Base-by-base conservation (phyloP, 2,888 invertebrate genomes). In the Phengaris arion region DNA sequence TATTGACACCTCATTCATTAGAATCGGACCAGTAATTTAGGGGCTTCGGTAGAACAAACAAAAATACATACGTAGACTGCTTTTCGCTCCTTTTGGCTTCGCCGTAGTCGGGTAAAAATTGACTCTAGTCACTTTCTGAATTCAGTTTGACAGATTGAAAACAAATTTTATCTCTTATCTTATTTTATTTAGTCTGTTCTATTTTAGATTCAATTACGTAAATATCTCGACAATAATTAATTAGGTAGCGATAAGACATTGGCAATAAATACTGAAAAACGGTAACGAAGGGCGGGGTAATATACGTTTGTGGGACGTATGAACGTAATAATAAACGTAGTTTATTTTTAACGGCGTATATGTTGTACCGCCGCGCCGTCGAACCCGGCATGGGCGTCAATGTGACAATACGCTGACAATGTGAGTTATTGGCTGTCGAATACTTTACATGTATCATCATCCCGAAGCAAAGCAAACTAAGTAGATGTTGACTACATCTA, bases 161-260 rank as follows among this genome's bases (percentile, higher is more conserved):
- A 64, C 35, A 64, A 35, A 35, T 64, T 64, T 64, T 35, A 45
- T 45, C 12, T 45, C 35, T 64, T 10, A 64, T 45, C 35, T 64
- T 12, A 64, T 45, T 52, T 12, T 10, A 10, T 22, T 59, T 59
- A 59, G 59, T 64, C 35, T 45, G 12, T 10, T 52, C 52, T 2
- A 52, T 52, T 52, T 52, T 52, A 52, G 10, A 52, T 52, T 52
- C 48, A 48, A 52, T 69, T 69, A 69, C 9, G 59, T 64, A 46
- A 45, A 68, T 69, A 69, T 69, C 48, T 69, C 69, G 9, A 69
- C 15, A 69, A 69, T n/a, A 69, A 59, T 59, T 59, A 59, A 69
- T 69, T 69, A 48, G n/a, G 15, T n/a, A 69, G 13, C 10, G 48
- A 69, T 69, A 69, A 69, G 69, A 48, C 6, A 9, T 6, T n/a